Percentiles rank a stretch among this genome's conserved stretches.
Evolutionary conservation across 2,113 vertebrate species (phyloP).

Genomic region (Azemiops feae): DNA sequence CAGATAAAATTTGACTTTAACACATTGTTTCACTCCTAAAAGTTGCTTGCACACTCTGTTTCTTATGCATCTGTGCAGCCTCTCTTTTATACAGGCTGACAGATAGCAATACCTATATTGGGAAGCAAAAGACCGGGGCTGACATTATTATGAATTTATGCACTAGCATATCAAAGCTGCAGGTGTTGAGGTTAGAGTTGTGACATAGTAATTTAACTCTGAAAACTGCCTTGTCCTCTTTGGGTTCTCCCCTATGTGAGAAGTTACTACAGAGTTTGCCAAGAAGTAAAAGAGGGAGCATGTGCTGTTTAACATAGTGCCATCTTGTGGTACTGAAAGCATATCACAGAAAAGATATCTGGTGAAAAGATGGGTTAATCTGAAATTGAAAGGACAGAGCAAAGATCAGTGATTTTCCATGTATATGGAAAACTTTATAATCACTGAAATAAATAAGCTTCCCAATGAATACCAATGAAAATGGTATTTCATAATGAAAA

Average conservation of each 20-base stretch:
- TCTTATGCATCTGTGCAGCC: neutral
- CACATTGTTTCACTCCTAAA: neutral
- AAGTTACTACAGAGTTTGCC: neutral
- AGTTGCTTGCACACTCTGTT: no score
- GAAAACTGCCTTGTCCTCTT: neutral
- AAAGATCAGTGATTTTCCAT: neutral
- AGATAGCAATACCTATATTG: neutral
- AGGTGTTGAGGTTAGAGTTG: neutral
- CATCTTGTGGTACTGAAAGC: constrained; percentile 5
- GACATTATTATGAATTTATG: neutral
- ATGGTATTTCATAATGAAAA: neutral
- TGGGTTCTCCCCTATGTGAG: neutral
- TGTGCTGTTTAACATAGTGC: neutral
- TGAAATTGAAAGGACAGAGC: neutral
- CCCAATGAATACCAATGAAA: neutral
- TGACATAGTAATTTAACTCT: neutral
- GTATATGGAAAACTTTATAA: neutral
- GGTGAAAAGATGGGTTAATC: neutral
- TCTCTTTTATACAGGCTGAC: neutral
- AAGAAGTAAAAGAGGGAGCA: neutral
- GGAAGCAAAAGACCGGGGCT: neutral
- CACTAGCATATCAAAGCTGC: neutral
- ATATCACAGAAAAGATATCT: neutral
- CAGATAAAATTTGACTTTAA: neutral
- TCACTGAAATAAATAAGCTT: neutral